Percentiles rank a stretch among this genome's conserved stretches.
These are phyloP conservation scores for Ophion ventricosus DNA, from an alignment of 2,888 invertebrate genomes.

Conservation along the genomic window DNA sequence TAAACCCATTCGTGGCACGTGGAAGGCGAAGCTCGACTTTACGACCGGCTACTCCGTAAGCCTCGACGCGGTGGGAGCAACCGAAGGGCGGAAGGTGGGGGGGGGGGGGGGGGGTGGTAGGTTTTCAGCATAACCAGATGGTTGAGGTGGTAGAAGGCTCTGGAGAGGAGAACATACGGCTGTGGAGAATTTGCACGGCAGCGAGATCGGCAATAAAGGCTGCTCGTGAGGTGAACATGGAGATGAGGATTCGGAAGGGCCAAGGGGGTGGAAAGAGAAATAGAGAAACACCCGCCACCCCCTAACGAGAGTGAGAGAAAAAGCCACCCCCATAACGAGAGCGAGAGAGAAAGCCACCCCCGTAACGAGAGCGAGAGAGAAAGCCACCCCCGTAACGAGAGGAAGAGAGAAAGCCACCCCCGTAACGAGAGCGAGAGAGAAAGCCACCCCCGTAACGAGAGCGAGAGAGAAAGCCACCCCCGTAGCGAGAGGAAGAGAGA, in stretches of 20 bases:
- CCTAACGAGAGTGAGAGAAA: too few species aligned
- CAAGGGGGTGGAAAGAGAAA: neutral
- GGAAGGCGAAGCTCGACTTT: neutral
- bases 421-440: too few species aligned
- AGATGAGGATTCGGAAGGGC: neutral
- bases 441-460: too few species aligned
- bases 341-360: too few species aligned
- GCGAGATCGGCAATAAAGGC: constrained; percentile 66
- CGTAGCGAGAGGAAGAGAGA: too few species aligned
- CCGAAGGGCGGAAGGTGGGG: neutral
- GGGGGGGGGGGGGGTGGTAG: neutral
- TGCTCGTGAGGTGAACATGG: constrained; percentile 9
- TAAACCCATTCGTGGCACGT: neutral
- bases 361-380: neutral
- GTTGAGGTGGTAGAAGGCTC: constrained; percentile 16
- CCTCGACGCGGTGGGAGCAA: neutral
- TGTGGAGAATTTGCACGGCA: constrained; percentile 54
- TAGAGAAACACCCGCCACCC: too few species aligned
- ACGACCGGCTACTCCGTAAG: neutral
- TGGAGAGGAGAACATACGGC: constrained; percentile 7
- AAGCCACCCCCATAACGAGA: too few species aligned
- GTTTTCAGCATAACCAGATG: constrained; percentile 8
- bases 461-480: too few species aligned
- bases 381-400: neutral
- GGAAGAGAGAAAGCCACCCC: constrained; percentile 1